Evolutionary conservation across 2,113 vertebrate genomes (phyloP), one percentile per base, ranked within the genome.

Genomic region (Podarcis muralis): DNA sequence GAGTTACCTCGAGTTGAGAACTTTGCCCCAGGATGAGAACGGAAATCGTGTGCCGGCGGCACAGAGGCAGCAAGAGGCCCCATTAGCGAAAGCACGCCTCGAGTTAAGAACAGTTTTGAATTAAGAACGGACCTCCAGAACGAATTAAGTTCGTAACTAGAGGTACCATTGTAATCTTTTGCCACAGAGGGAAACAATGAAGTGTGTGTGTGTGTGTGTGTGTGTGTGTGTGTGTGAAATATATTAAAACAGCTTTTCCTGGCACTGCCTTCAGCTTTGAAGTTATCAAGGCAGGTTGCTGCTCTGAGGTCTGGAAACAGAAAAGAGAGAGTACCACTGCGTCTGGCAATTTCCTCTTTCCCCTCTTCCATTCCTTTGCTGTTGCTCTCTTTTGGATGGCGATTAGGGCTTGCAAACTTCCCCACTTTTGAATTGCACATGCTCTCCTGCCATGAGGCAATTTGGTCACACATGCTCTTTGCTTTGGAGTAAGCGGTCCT

Each of bases 101-200:
- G 1, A 43, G 6, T 43, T 43, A 43, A 7, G 43, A 43, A 43
- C 43, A 43, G 43, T 43, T 43, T 43, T 43, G 43, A 43, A 1
- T 43, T 43, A 43, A 43, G 43, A 43, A 43, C 43, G 6, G 43
- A 43, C 43, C 43, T 43, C 43, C 43, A 1, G 43, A 43, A 43
- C 7, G 43, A 43, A 43, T 43, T 43, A 43, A 43, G 43, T 7
- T 43, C 6, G 6, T 43, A 43, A 43, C 43, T 43, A 43, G 43
- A 43, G 6, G 43, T 43, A 43, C 43, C 43, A 43, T 6, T 43
- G 43, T 62, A 57, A 7, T 74, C 35, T 78, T 65, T 62, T 94
- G 91, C 92, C 94, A 81, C 85, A 43, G 84, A 94, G 94, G 94
- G 95, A 94, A 95, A 88, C 71, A 30, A 88, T 48, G 65, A 95